phyloP scores from a whole-genome alignment of 1,140 invertebrate genomes.

The Trachymyrmex septentrionalis region DNA sequence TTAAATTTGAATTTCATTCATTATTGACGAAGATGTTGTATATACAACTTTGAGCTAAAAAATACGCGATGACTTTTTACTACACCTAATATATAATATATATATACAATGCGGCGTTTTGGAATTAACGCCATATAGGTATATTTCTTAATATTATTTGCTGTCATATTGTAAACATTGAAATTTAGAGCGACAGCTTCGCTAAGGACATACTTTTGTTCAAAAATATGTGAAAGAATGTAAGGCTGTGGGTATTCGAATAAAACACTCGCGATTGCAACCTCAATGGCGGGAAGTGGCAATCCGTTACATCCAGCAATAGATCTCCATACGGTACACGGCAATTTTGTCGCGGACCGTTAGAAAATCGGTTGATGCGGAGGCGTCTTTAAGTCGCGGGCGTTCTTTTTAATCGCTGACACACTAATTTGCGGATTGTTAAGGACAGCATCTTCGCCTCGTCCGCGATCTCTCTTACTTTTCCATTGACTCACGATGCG shows the following conservation, averaged over 20 bases:
- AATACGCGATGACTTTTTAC: too few species aligned
- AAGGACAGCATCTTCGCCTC: conserved; percentile 14
- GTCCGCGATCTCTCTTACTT: conserved; percentile 34
- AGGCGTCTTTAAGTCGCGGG: conserved; percentile 39
- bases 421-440: conserved; percentile 51
- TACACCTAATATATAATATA: too few species aligned
- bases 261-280: neutral
- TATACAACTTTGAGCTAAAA: too few species aligned
- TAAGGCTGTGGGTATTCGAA: neutral
- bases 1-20: too few species aligned
- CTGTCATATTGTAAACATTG: too few species aligned
- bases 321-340: conserved; percentile 55
- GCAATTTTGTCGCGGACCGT: conserved; percentile 58
- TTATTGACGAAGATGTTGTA: too few species aligned
- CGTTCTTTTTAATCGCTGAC: conserved; percentile 66
- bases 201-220: neutral
- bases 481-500: conserved; percentile 35
- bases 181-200: neutral
- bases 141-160: neutral
- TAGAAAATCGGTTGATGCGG: conserved; percentile 52
- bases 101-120: neutral
- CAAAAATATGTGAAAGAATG: neutral
- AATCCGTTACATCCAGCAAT: conserved; percentile 47
- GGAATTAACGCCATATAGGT: neutral
- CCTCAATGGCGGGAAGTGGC: conserved; percentile 22